phyloP scores from a whole-genome alignment of 2,888 invertebrate species.

The Muschampia plurimacula region DNA sequence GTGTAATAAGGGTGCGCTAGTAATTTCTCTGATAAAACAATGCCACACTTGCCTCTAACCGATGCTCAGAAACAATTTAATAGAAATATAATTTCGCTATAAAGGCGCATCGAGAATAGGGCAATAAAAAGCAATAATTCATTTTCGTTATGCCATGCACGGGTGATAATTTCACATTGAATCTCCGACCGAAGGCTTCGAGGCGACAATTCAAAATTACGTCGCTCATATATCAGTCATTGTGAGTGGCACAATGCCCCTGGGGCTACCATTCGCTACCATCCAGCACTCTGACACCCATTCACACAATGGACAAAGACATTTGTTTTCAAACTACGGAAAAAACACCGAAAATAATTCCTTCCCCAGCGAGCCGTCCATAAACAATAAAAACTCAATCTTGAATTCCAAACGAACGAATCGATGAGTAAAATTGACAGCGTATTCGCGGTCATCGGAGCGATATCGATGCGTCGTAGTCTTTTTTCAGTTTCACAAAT shows the following conservation, averaged over 20 bases:
- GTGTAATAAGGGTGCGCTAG: slow-evolving; percentile 12
- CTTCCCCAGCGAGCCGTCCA: slow-evolving; percentile 70
- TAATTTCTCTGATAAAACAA: slow-evolving; percentile 30
- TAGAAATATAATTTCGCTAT: slow-evolving; percentile 44
- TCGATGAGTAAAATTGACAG: slow-evolving; percentile 59
- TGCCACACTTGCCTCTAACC: slow-evolving; percentile 32
- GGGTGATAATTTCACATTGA: slow-evolving; percentile 83
- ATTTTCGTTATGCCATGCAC: slow-evolving; percentile 84
- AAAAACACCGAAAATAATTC: slow-evolving; percentile 78
- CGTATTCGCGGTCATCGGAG: slow-evolving; percentile 47
- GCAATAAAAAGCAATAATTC: slow-evolving; percentile 82
- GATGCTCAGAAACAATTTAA: slow-evolving; percentile 44
- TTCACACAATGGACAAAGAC: slow-evolving; percentile 77
- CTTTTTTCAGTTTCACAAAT: slow-evolving; percentile 71
- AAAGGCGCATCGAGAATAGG: slow-evolving; percentile 50
- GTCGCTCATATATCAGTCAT: slow-evolving; percentile 84
- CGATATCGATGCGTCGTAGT: slow-evolving; percentile 56
- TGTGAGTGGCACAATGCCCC: slow-evolving; percentile 80
- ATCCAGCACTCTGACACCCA: slow-evolving; percentile 67
- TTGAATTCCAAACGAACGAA: slow-evolving; percentile 42
- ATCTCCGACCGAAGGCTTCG: slow-evolving; percentile 63
- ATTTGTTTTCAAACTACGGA: slow-evolving; percentile 79
- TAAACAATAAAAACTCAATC: slow-evolving; percentile 64
- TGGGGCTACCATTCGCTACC: slow-evolving; percentile 76
- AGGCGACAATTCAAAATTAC: slow-evolving; percentile 81